Base-by-base conservation (phyloP, 2,888 invertebrate species). In the Plebejus argus region DNA sequence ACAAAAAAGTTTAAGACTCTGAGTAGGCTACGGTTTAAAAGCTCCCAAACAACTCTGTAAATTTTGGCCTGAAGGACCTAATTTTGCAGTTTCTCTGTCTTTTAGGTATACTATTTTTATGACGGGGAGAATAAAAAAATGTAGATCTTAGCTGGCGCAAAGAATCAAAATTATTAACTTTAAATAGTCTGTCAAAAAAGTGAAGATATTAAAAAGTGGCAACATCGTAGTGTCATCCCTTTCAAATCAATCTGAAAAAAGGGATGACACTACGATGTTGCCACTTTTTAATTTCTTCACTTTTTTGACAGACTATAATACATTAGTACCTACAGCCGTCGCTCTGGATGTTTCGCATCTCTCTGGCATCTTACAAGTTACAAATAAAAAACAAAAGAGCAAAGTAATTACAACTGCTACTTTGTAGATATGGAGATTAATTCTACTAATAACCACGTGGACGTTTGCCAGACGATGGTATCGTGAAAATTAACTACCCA, bases 391-490 rank as follows among this genome's bases (percentile, higher is more conserved):
- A 71, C 8, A 71, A 35, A 71, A 72, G 20, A 15, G 45, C 20
- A 72, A 8, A n/a, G 20, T 39, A 72, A 72, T 39, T 45, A 72
- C 45, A 72, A 6, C 45, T 72, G 72, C 23, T 39, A 72, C 45
- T 72, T 72, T 72, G 72, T 72, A 72, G 72, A 72, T 72, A 72
- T 72, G 72, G 72, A 72, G 72, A 72, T 72, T 45, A 39, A 72
- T 72, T 45, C 39, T 20, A 39, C 39, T 72, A 45, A 39, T 72
- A 72, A 72, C 45, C 23, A 39, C 39, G 45, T 72, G 72, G 72
- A 35, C 72, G 39, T 12, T 12, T 39, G 72, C 72, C 72, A 72
- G 72, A 72, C 72, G 72, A 72, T 72, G 72, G 72, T 72, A 72
- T 72, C 72, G 39, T 8, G 20, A 45, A 72, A 45, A 71, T 71